Evolutionary conservation across 2,113 vertebrate species (phyloP).

Genomic region (Irena cyanogastra): DNA sequence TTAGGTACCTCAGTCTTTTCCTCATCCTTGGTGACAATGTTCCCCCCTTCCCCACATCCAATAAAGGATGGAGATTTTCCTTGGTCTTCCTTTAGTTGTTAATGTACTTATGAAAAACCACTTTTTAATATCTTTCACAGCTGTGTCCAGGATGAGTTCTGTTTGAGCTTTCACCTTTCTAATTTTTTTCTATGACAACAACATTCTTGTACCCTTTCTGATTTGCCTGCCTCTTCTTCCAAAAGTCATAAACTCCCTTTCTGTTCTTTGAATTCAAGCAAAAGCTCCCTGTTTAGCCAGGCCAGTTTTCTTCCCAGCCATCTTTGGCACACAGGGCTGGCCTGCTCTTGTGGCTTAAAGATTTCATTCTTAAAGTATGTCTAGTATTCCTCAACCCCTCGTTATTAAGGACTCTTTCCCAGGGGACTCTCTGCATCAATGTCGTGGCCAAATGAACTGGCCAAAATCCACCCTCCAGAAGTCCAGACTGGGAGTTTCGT

Average conservation of each 20-base stretch:
- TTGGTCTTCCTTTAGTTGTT: neutral
- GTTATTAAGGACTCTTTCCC: neutral
- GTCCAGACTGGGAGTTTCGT: neutral
- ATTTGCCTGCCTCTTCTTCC: neutral
- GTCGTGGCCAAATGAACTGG: neutral
- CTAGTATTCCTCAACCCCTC: accelerated
- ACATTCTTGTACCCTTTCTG: neutral
- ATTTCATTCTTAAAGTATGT: neutral
- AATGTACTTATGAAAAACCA: neutral
- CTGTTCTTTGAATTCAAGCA: neutral
- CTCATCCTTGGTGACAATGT: neutral
- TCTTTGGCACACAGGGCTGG: neutral
- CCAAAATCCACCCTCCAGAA: neutral
- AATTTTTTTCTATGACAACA: neutral
- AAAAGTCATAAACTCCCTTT: neutral
- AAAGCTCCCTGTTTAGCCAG: neutral
- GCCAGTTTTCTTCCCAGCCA: neutral
- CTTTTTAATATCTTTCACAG: neutral
- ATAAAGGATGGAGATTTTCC: neutral
- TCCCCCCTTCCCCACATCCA: neutral
- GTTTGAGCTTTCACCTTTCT: neutral
- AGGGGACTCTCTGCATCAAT: neutral
- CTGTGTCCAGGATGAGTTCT: neutral
- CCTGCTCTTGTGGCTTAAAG: neutral
- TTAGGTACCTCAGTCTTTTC: neutral